A percentile compares a stretch with the other conserved stretches of the same genome.
Conservation (phyloP, 2,113 vertebrate genomes). For the Ivindomyrus marchei region DNA sequence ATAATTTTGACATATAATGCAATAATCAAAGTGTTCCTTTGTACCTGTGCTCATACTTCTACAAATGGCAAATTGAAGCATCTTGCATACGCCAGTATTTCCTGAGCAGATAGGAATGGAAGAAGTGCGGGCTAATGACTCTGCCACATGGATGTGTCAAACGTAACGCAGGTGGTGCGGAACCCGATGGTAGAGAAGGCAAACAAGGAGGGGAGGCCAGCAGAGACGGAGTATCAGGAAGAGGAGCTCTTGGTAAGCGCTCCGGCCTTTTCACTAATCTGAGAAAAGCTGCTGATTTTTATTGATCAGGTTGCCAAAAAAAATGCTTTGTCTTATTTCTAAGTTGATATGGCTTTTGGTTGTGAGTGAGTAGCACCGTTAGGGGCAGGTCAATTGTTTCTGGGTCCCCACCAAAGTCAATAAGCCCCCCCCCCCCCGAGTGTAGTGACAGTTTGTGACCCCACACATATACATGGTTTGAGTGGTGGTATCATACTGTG, state of each 20-base stretch:
- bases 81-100: background rate
- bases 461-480: background rate
- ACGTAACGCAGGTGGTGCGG: slow-evolving; percentile 74
- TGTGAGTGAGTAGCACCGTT: background rate
- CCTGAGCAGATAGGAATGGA: background rate
- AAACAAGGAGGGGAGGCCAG: slow-evolving; percentile 86
- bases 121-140: background rate
- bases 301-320: background rate
- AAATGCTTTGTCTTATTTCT: background rate
- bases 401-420: background rate
- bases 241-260: slow-evolving; percentile 85
- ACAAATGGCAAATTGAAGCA: background rate
- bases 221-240: slow-evolving; percentile 87
- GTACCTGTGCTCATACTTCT: background rate
- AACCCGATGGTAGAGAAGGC: slow-evolving; percentile 92
- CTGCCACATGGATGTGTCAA: background rate
- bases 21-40: background rate
- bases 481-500: background rate
- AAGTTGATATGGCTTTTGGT: background rate
- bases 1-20: too few relatives aligned
- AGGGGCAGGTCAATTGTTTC: background rate
- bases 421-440: background rate
- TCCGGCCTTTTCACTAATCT: background rate
- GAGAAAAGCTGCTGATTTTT: background rate
- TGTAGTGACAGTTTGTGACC: background rate